Percentiles rank a stretch among this genome's conserved stretches.
phyloP scores from a whole-genome alignment of 2,888 invertebrate species.

The Lithophane leautieri region DNA sequence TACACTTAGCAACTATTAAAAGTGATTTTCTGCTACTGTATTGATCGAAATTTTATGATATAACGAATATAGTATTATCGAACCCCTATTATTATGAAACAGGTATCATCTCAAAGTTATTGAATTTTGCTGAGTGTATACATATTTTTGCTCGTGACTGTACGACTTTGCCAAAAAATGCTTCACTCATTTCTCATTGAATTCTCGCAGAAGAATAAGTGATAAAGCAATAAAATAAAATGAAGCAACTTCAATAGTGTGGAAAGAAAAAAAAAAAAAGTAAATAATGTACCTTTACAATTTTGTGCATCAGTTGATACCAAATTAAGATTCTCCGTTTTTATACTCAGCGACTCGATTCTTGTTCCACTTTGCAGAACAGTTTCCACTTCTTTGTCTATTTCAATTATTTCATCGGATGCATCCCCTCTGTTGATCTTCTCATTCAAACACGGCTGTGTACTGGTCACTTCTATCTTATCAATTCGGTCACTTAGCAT shows the following conservation, averaged over 20 bases:
- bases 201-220: not conserved
- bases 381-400: constrained; percentile 88
- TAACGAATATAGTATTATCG: no score
- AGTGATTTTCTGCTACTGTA: no score
- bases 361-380: constrained; percentile 88
- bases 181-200: not conserved
- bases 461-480: constrained; percentile 87
- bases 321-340: constrained; percentile 84
- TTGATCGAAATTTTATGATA: no score
- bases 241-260: not conserved
- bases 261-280: not conserved
- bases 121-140: no score
- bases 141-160: no score
- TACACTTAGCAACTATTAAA: no score
- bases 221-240: not conserved
- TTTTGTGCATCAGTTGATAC: constrained; percentile 83
- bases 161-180: no score
- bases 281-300: constrained; percentile 79
- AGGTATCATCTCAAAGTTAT: no score
- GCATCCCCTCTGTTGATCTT: constrained; percentile 72
- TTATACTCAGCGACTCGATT: constrained; percentile 86
- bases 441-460: constrained; percentile 85
- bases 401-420: constrained; percentile 82
- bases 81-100: no score
- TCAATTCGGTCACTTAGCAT: constrained; percentile 73